phyloP scores from a whole-genome alignment of 2,113 vertebrate genomes.

The Leptobrachium ailaonicum region DNA sequence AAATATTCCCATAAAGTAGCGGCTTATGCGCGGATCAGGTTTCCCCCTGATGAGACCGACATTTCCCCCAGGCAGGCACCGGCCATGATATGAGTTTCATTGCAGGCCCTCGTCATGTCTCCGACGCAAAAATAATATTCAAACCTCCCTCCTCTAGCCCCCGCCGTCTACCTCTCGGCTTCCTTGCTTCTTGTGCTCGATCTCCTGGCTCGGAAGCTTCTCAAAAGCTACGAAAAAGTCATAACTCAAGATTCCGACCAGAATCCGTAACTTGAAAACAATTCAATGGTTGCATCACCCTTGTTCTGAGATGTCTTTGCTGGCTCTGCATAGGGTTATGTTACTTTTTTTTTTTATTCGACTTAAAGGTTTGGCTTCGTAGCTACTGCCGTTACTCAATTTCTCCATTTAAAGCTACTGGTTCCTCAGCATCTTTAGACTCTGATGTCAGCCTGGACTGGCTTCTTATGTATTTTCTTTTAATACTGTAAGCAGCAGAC shows the following conservation, averaged over 20 bases:
- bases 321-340: conserved; percentile 57
- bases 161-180: not conserved
- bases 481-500: conserved; percentile 38
- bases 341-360: not conserved
- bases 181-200: conserved; percentile 5
- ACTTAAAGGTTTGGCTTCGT: conserved; percentile 66
- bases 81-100: conserved; percentile 50
- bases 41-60: not conserved
- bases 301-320: conserved; percentile 54
- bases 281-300: conserved; percentile 66
- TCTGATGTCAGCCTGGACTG: conserved; percentile 58
- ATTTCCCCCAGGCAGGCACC: not conserved
- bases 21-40: conserved; percentile 3
- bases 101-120: conserved; percentile 50
- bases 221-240: conserved; percentile 51
- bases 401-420: conserved; percentile 55
- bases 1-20: conserved; percentile 38
- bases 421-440: conserved; percentile 54
- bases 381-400: conserved; percentile 62
- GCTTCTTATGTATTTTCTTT: conserved; percentile 51
- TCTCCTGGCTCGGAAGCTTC: conserved; percentile 52
- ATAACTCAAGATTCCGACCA: conserved; percentile 62
- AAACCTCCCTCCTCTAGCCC: no score
- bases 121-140: not conserved
- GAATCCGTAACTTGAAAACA: conserved; percentile 59